Evolutionary conservation across 1,140 invertebrate species (phyloP), one percentile per base, ranked within the genome.

Genomic region (Antheraea pernyi): DNA sequence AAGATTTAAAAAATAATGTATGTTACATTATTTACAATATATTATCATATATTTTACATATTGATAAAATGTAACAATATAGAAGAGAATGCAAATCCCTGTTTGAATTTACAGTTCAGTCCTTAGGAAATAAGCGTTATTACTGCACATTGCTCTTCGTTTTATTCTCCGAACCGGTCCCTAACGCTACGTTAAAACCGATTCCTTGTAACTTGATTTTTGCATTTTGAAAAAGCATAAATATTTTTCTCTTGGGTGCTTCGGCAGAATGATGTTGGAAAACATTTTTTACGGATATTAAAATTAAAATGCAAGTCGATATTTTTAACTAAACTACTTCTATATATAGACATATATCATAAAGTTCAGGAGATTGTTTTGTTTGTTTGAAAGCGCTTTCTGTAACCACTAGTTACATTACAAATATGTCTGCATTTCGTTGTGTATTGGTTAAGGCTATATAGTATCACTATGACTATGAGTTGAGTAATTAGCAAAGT

Each of bases 121-220:
- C 16, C 13, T 16, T 53, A 53, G 80, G 68, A 83, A 88, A 83
- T 87, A 86, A 89, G 84, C 80, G 86, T 89, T 88, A 86, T 86
- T 83, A 80, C 80, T 80, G 74, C 74, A 75, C 79, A 75, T 68
- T 78, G 78, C 79, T 81, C 76, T 68, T 71, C 83, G 76, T 84
- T 91, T 88, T 88, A 89, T 89, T 91, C 87, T 85, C 78, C 80
- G 84, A 78, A 69, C 76, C 77, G 73, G 81, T 84, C 83, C 76
- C 81, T 86, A 78, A 80, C 83, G 87, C 81, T 86, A 71, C 82
- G 82, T 85, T 91, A 91, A 91, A 91, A 91, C 86, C 88, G 76
- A 90, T 91, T 91, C 88, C 85, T 87, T 91, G 89, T 91, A 88
- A 89, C 89, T 88, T 87, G 88, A 91, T 91, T 90, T 90, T 84